phyloP scores from a whole-genome alignment of 1,140 invertebrate species.

The Pseudomyrmex gracilis region DNA sequence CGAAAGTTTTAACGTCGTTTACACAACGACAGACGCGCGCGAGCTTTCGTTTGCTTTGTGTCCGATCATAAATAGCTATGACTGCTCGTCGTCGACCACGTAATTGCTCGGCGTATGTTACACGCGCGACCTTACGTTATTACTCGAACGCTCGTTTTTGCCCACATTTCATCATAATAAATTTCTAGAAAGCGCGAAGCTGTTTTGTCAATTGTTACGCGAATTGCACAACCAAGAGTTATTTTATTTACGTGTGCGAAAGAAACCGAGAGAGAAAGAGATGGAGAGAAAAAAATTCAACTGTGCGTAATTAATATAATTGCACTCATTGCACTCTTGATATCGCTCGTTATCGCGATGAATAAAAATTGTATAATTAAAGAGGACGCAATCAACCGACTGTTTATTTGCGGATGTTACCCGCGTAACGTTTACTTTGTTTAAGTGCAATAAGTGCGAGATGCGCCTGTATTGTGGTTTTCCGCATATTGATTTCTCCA shows the following conservation, averaged over 20 bases:
- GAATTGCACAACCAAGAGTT: not conserved
- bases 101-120: conserved; percentile 33
- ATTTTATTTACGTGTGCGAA: not conserved
- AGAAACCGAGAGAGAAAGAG: too few species aligned
- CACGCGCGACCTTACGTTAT: too few species aligned
- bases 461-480: not conserved
- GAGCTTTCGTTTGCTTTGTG: conserved; percentile 23
- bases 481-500: not conserved
- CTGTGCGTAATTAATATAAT: not conserved
- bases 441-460: not conserved
- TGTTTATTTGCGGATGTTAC: not conserved
- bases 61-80: conserved; percentile 23
- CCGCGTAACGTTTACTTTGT: not conserved
- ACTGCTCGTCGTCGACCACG: conserved; percentile 17
- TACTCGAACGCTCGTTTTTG: not conserved
- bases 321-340: not conserved
- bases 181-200: conserved; percentile 2
- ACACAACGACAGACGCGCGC: not conserved
- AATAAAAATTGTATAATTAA: not conserved
- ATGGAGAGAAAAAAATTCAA: not conserved
- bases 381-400: not conserved
- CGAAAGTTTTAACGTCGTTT: too few species aligned
- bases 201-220: not conserved
- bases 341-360: not conserved
- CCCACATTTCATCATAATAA: not conserved